A percentile compares a stretch with the other conserved stretches of the same genome.
Evolutionary conservation across 2,797 vertebrate species (phyloP).

Genomic region (Hydrophis major): DNA sequence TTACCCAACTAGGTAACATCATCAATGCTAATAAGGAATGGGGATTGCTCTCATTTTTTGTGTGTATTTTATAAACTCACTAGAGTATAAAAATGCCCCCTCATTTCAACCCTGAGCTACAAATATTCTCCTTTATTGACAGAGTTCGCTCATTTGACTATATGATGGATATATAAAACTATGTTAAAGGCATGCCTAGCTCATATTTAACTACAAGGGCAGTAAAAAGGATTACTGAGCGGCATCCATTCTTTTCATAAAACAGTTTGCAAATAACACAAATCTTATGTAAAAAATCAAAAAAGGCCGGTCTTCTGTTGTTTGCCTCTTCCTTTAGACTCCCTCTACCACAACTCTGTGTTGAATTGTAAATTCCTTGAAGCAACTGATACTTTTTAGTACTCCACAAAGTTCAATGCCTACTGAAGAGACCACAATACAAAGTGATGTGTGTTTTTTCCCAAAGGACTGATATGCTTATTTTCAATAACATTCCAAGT

Average conservation of each 20-base stretch:
- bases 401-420: not conserved
- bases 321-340: not conserved
- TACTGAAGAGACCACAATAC: not conserved
- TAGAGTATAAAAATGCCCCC: not conserved
- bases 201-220: not conserved
- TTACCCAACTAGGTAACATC: too few relatives aligned
- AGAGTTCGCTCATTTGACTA: not conserved
- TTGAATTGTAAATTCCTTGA: not conserved
- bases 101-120: not conserved
- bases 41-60: too few relatives aligned
- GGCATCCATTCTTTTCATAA: not conserved
- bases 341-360: not conserved
- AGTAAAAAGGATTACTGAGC: not conserved
- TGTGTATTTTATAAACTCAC: not conserved
- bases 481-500: not conserved
- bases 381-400: not conserved
- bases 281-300: not conserved
- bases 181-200: not conserved
- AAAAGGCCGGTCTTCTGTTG: not conserved
- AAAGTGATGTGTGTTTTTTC: not conserved
- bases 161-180: not conserved
- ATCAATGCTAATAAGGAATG: too few relatives aligned
- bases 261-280: not conserved
- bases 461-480: not conserved
- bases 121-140: not conserved